Base-by-base conservation (phyloP, 2,888 invertebrate species). In the Isoperla grammatica region DNA sequence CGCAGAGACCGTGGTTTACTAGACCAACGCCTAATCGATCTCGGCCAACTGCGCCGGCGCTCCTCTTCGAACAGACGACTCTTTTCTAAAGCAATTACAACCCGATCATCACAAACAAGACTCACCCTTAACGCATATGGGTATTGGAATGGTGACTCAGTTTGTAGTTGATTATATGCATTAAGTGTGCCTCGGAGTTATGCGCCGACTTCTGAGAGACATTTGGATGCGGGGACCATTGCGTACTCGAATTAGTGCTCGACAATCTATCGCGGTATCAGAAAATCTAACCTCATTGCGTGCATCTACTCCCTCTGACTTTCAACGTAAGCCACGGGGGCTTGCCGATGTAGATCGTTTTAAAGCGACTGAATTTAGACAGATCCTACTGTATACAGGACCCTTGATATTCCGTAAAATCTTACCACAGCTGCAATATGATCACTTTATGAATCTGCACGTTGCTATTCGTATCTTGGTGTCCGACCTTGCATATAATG, bases 351-450 rank as follows among this genome's bases (percentile, higher is more conserved):
- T 59, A 19, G 59, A 61, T 37, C 19, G 56, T 9, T 69, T 61
- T 22, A 68, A 69, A 57, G 68, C 67, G 11, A 69, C 69, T 13
- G 68, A 70, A 59, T 64, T 68, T 12, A 60, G 68, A 35, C 65
- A 65, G 50, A 61, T 69, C 15, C 55, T 68, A 13, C 45, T 68
- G 20, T 69, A 69, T 50, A 63, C 67, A 17, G 70, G 69, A 12
- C 64, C 66, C 11, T 60, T 65, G 29, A 60, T 68, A 15, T 61
- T 70, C 5, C 49, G 61, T 53, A 62, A 59, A 35, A 55, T 65
- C 50, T 48, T 69, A 20, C 53, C 60, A 19, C 46, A 60, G n/a
- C 40, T 60, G 3, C 20, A 59, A 11, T 69, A 67, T 57, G 42
- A 59, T 11, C 65, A 68, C 60, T 69, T 68, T 57, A 54, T 69